Evolutionary conservation across 2,113 vertebrate genomes (phyloP).

Genomic region (Engraulis encrasicolus): DNA sequence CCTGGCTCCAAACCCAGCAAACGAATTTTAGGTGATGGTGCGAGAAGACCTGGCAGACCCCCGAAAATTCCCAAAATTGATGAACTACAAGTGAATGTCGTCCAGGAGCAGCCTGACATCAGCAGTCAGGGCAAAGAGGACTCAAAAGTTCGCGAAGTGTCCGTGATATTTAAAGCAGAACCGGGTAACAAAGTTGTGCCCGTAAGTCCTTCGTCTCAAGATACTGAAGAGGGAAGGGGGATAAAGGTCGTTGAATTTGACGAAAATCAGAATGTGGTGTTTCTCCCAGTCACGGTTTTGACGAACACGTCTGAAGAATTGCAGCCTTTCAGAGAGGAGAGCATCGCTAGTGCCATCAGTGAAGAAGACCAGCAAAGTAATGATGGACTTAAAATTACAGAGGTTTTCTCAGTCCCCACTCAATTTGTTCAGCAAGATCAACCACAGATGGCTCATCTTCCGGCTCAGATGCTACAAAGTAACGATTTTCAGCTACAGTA

Average conservation of each 20-base stretch:
- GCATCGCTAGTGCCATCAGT: not conserved
- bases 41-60: not conserved
- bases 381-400: not conserved
- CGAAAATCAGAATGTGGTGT: not conserved
- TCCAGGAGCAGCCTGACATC: not conserved
- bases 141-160: not conserved
- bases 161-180: conserved; percentile 1
- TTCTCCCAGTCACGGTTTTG: not conserved
- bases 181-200: not conserved
- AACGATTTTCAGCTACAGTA: not conserved
- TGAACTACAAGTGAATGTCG: not conserved
- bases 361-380: not conserved
- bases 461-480: not conserved
- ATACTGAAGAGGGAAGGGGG: not conserved
- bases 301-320: not conserved
- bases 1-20: not conserved
- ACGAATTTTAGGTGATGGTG: not conserved
- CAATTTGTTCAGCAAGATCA: not conserved
- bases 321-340: not conserved
- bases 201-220: not conserved
- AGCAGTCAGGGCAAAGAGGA: not conserved
- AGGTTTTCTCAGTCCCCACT: not conserved
- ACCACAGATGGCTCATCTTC: not conserved
- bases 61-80: not conserved
- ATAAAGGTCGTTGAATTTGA: not conserved